Evolutionary conservation across 2,797 vertebrate genomes (phyloP).

Genomic region (Protonibea diacanthus): DNA sequence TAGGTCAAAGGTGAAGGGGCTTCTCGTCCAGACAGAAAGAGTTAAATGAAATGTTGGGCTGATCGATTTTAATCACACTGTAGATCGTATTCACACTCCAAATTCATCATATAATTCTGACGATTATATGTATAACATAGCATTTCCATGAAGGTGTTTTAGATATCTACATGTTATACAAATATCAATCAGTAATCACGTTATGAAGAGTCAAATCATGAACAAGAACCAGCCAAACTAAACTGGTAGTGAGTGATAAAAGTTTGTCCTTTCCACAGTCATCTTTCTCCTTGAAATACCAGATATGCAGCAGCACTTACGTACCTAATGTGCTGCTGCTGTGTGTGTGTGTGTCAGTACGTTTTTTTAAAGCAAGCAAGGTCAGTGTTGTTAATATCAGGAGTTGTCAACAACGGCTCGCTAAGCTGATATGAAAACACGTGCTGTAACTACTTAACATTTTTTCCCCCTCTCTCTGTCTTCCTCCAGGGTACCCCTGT

Average conservation of each 20-base stretch:
- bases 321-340: not conserved
- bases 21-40: not conserved
- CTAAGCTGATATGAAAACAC: slow-evolving; percentile 23
- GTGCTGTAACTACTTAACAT: slow-evolving; percentile 7
- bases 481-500: slow-evolving; percentile 92
- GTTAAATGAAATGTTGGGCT: not conserved
- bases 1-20: not conserved
- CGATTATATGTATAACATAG: not conserved
- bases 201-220: not conserved
- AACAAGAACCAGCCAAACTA: not conserved
- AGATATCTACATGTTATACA: not conserved
- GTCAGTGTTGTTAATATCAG: slow-evolving; percentile 35
- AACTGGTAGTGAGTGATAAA: not conserved
- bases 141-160: not conserved
- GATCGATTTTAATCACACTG: not conserved
- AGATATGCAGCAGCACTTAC: slow-evolving; percentile 16
- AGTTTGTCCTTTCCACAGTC: slow-evolving; percentile 20
- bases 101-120: not conserved
- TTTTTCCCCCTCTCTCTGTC: slow-evolving; percentile 37
- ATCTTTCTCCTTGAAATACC: slow-evolving; percentile 35
- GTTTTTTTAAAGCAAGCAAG: slow-evolving; percentile 30
- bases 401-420: slow-evolving; percentile 20
- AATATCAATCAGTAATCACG: not conserved
- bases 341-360: not conserved
- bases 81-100: not conserved